Evolutionary conservation across 2,113 vertebrate genomes (phyloP).

Genomic region (Crotalus helleri): DNA sequence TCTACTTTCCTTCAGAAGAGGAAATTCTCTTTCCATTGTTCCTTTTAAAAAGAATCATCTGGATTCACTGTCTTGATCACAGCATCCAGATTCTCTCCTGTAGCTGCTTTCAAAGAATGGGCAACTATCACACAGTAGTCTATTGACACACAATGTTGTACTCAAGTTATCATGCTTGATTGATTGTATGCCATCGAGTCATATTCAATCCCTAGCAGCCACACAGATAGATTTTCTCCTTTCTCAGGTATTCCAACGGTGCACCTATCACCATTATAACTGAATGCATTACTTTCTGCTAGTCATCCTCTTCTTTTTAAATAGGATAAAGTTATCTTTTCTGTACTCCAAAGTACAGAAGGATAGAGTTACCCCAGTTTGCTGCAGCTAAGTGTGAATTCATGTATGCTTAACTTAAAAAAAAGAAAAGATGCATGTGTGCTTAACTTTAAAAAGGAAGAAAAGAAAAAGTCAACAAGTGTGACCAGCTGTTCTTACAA

Average conservation of each 20-base stretch:
- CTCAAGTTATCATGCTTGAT: neutral
- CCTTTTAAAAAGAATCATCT: neutral
- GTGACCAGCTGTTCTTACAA: neutral
- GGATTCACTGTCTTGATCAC: neutral
- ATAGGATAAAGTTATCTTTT: neutral
- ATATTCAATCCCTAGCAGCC: neutral
- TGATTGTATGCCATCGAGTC: neutral
- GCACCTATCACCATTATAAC: neutral
- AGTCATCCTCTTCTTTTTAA: neutral
- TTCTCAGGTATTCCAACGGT: neutral
- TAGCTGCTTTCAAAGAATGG: neutral
- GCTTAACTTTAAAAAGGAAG: neutral
- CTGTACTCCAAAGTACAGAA: neutral
- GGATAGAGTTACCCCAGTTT: neutral
- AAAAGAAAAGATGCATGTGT: neutral
- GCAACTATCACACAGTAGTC: neutral
- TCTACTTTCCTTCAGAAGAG: neutral
- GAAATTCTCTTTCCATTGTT: neutral
- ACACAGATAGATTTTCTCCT: neutral
- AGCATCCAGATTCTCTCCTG: neutral
- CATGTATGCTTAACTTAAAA: neutral
- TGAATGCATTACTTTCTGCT: neutral
- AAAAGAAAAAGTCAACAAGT: too few relatives aligned
- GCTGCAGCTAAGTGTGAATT: neutral
- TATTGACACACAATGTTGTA: neutral